Evolutionary conservation across 2,113 vertebrate genomes (phyloP), one percentile per base, ranked within the genome.

Genomic region (Lutjanus erythropterus): DNA sequence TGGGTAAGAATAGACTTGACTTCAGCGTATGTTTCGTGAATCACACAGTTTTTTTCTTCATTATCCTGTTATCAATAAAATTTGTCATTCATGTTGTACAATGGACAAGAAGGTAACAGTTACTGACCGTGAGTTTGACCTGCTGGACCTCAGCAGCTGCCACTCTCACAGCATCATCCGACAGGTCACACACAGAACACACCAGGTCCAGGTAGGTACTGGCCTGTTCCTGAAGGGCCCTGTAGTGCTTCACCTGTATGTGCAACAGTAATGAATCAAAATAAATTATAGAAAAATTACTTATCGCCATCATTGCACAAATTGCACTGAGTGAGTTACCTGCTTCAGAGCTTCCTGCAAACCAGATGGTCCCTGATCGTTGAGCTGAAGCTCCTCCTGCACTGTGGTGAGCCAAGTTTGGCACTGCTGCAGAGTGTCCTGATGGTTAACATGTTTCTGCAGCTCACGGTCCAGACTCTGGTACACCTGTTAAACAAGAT

Each of bases 151-250:
- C 94, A 71, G 96, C 93, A 33, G 97, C 97, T 11, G 96, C 95
- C 61, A 93, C 95, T 92, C 95, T 97, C 91, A 99, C 97, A 4
- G 94, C 90, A 10, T 95, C 93, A 76, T 98, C 96, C 0, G 97
- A 96, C 59, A 99, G 94, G 90, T 99, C 98, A 78, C 97, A 99
- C 87, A 96, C 95, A 50, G 97, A 98, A 44, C 97, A 99, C 25
- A 99, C 95, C 76, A 99, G 95, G 89, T 99, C 97, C 93, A 99
- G 89, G 81, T 99, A 99, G 0, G 98, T 99, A 82, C 96, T 97
- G 42, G 97, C 97, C 75, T 99, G 98, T 33, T 99, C 97, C 78
- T 99, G 97, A 52, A 99, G 94, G 73, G 97, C 96, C 83, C 97
- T 93, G 89, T 96, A 97, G 75, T 96, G 96, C 85, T 99, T 99